These are phyloP conservation scores for Brachyptera risi DNA, from an alignment of 2,888 invertebrate species.

Conservation along the genomic window DNA sequence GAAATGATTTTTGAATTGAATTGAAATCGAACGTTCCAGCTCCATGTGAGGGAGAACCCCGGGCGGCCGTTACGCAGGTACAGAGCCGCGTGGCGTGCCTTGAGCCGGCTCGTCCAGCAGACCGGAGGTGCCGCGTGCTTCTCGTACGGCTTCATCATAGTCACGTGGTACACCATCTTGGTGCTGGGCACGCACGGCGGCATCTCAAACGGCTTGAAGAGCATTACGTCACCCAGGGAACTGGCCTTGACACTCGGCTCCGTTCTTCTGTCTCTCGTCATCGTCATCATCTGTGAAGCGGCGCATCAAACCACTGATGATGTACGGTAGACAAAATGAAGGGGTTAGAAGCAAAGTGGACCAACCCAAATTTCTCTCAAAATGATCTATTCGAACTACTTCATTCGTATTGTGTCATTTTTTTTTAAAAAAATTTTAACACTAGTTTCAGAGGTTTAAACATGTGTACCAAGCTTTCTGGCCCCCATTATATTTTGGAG, in stretches of 20 bases:
- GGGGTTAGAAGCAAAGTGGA: too few species aligned
- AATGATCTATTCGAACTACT: too few species aligned
- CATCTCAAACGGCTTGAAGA: conserved; percentile 52
- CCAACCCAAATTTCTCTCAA: too few species aligned
- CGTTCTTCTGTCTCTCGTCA: conserved; percentile 57
- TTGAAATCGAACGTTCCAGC: too few species aligned
- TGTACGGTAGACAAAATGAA: too few species aligned
- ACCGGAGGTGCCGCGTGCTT: conserved; percentile 65
- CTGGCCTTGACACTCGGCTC: conserved; percentile 57
- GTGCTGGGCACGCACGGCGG: conserved; percentile 71
- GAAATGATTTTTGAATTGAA: too few species aligned
- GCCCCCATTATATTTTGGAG: too few species aligned
- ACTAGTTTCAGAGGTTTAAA: too few species aligned
- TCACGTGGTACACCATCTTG: conserved; percentile 67
- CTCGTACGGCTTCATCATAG: conserved; percentile 61
- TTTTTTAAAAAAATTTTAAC: too few species aligned
- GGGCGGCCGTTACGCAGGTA: conserved; percentile 66
- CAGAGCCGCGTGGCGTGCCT: conserved; percentile 63
- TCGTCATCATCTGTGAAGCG: conserved; percentile 71
- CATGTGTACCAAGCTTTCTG: too few species aligned
- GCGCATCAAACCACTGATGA: conserved; percentile 62
- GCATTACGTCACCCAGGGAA: conserved; percentile 46
- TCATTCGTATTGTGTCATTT: too few species aligned
- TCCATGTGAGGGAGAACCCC: too few species aligned
- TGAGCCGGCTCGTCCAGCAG: conserved; percentile 62